phyloP scores from a whole-genome alignment of 1,140 invertebrate genomes.

The Drosophila paulistorum region DNA sequence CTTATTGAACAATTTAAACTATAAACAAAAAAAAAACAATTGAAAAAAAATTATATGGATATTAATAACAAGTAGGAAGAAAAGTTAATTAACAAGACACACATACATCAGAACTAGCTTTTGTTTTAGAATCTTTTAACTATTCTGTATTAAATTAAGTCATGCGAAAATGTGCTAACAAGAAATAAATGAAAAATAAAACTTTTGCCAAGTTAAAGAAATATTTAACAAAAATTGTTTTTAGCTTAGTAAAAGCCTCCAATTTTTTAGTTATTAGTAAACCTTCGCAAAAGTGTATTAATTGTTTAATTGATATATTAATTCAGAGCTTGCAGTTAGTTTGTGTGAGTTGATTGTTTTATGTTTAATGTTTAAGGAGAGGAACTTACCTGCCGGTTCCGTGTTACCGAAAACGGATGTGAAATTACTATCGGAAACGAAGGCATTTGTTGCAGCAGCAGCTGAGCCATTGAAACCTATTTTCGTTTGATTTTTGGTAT shows the following conservation, averaged over 20 bases:
- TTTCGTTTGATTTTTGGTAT: constrained; percentile 52
- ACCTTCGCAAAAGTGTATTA: constrained; percentile 20
- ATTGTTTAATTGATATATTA: constrained; percentile 14
- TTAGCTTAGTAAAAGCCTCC: constrained; percentile 17
- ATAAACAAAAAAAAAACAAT: not conserved
- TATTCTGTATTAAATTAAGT: constrained; percentile 3
- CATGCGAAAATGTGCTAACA: constrained; percentile 26
- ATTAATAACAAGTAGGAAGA: not conserved
- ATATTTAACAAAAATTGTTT: not conserved
- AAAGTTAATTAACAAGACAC: not conserved
- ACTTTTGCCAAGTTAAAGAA: constrained; percentile 29
- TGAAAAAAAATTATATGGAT: too few relatives aligned
- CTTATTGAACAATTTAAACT: not conserved
- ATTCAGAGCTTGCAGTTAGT: constrained; percentile 41
- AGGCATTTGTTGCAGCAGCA: constrained; percentile 88
- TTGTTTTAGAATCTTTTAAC: not conserved
- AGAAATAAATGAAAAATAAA: not conserved
- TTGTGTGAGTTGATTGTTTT: constrained; percentile 20
- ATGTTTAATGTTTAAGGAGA: constrained; percentile 40
- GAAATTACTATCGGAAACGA: constrained; percentile 94
- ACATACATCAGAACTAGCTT: constrained; percentile 18
- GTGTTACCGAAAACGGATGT: constrained; percentile 91
- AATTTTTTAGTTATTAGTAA: constrained; percentile 25
- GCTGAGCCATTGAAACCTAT: constrained; percentile 84
- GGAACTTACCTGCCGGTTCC: constrained; percentile 88